Conservation (phyloP, 2,113 vertebrate genomes). For the Lepus europaeus region DNA sequence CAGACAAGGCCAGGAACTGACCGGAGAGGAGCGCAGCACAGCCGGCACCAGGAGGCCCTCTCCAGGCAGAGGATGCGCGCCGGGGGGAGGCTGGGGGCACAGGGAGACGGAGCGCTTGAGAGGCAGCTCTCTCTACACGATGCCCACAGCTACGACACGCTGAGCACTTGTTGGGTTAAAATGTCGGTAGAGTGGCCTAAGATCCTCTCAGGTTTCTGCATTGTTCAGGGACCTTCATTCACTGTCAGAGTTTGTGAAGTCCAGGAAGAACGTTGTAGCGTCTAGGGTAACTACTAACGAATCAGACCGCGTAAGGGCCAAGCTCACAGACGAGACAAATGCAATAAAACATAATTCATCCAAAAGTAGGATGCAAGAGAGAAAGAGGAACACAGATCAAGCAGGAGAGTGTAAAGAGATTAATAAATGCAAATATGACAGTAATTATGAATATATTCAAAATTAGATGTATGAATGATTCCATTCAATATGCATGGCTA, state of each 20-base stretch:
- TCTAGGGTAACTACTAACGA: background rate
- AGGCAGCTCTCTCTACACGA: no score
- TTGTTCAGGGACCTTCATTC: conserved; percentile 30
- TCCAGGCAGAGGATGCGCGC: background rate
- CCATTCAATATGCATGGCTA: fast-evolving
- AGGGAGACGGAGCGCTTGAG: background rate
- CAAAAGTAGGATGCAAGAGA: background rate
- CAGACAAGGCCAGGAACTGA: background rate
- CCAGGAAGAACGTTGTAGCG: background rate
- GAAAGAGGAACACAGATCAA: background rate
- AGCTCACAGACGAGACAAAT: background rate
- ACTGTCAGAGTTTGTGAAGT: background rate
- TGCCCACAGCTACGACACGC: fast-evolving
- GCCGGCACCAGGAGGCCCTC: background rate
- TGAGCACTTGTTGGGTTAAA: background rate
- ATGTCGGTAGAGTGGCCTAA: no score
- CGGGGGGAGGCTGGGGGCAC: background rate
- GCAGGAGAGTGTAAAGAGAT: background rate
- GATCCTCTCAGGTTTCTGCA: background rate
- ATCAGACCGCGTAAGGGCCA: background rate
- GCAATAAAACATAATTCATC: background rate
- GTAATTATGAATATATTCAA: background rate
- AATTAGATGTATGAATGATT: background rate
- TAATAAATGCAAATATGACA: background rate
- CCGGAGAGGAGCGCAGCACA: background rate